A percentile compares a stretch with the other conserved stretches of the same genome.
These are phyloP conservation scores for Narcine bancroftii DNA, from an alignment of 2,113 vertebrate species.

Conservation along the genomic window DNA sequence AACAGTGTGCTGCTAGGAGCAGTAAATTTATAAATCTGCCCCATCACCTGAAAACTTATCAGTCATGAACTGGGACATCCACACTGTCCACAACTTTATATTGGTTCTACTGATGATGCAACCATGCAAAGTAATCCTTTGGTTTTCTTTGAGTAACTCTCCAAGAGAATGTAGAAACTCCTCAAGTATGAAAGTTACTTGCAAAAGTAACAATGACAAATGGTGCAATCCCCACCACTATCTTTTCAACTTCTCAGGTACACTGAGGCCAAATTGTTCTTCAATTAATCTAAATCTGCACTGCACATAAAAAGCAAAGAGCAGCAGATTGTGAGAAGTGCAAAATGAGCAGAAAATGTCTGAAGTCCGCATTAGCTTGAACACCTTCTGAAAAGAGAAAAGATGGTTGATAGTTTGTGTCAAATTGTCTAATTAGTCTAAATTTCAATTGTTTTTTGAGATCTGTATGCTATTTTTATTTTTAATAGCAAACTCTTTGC, in stretches of 20 bases:
- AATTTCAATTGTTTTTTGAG: background rate
- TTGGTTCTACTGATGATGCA: background rate
- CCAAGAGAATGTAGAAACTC: background rate
- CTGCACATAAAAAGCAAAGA: background rate
- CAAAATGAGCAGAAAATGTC: background rate
- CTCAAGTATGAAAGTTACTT: background rate
- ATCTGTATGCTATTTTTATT: background rate
- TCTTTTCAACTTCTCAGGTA: background rate
- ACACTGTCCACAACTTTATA: background rate
- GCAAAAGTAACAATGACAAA: background rate
- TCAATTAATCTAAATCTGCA: background rate
- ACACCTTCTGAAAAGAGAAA: background rate
- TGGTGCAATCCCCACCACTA: background rate
- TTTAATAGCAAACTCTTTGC: background rate
- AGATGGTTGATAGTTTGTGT: background rate
- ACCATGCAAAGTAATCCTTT: background rate
- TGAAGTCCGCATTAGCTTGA: background rate
- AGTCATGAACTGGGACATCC: background rate
- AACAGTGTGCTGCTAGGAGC: background rate
- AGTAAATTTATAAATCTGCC: background rate
- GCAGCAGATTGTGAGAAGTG: background rate
- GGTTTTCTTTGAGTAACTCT: background rate
- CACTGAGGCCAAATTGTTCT: too few species aligned
- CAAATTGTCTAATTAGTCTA: background rate
- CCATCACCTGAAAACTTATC: background rate